A percentile compares a stretch with the other conserved stretches of the same genome.
Evolutionary conservation across 2,113 vertebrate species (phyloP).

Genomic region (Nothoprocta perdicaria): DNA sequence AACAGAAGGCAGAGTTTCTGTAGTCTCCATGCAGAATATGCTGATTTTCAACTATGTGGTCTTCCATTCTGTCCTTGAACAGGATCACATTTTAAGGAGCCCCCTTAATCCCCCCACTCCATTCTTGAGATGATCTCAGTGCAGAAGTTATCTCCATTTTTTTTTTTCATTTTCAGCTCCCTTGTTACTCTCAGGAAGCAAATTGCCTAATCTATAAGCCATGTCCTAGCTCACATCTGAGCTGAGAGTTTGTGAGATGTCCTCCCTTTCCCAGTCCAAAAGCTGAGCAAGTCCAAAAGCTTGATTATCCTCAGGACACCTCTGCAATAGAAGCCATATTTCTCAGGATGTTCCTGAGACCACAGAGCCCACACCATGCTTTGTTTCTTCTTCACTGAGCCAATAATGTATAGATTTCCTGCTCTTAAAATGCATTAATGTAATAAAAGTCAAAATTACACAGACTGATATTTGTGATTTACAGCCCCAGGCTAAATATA

Average conservation of each 20-base stretch:
- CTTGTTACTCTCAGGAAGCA: rapidly evolving
- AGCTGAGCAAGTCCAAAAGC: background rate
- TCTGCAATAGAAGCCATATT: slow-evolving; percentile 9
- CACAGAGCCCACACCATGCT: background rate
- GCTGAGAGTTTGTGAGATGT: background rate
- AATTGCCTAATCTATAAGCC: background rate
- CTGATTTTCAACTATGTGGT: background rate
- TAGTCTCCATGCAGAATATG: background rate
- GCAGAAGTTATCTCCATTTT: background rate
- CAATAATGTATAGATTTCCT: slow-evolving; percentile 59
- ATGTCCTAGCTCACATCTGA: background rate
- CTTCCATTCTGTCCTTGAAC: background rate
- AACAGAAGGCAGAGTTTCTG: background rate
- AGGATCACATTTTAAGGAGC: background rate
- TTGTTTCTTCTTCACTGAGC: slow-evolving; percentile 3
- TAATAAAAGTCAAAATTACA: slow-evolving; percentile 60
- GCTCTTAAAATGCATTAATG: slow-evolving; percentile 55
- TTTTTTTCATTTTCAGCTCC: background rate
- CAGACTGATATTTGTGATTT: slow-evolving; percentile 46
- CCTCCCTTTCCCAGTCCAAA: background rate
- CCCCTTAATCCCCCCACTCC: too few relatives aligned
- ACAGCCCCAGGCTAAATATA: slow-evolving; percentile 33
- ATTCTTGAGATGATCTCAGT: background rate
- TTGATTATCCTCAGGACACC: slow-evolving; percentile 24
- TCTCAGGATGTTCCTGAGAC: slow-evolving; percentile 34